A percentile compares a stretch with the other conserved stretches of the same genome.
Conservation (phyloP, 2,888 invertebrate species). For the Lithophane semibrunnea region DNA sequence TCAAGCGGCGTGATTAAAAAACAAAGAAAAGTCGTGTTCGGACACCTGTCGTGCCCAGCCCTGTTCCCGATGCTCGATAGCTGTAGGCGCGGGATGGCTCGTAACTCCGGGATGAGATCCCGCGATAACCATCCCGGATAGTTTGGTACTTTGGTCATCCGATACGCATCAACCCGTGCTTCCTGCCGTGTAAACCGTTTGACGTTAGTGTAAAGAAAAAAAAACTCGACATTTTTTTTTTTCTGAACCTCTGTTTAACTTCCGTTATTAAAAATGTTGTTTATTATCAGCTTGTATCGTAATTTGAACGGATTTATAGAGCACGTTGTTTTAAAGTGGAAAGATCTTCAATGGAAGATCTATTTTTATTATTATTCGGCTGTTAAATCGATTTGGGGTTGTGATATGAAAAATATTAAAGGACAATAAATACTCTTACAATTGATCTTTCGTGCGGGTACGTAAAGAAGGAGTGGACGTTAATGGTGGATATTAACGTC, state of each 20-base stretch:
- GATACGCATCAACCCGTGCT: constrained; percentile 79
- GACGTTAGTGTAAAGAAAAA: constrained; percentile 58
- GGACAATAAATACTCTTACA: constrained; percentile 19
- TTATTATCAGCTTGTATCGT: constrained; percentile 50
- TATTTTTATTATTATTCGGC: constrained; percentile 34
- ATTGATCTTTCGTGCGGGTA: neutral
- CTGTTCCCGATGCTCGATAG: constrained; percentile 72
- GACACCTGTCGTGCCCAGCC: constrained; percentile 59
- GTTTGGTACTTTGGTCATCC: constrained; percentile 74
- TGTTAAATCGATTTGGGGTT: constrained; percentile 21
- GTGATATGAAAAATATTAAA: constrained; percentile 29
- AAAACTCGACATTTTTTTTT: constrained; percentile 36
- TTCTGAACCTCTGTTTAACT: constrained; percentile 44
- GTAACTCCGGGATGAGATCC: constrained; percentile 75
- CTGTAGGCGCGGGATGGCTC: constrained; percentile 76
- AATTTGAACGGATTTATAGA: constrained; percentile 38
- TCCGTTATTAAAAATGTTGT: constrained; percentile 62
- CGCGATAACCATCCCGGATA: constrained; percentile 77
- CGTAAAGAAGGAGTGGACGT: too few species aligned
- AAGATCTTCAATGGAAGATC: constrained; percentile 19
- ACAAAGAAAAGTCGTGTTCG: constrained; percentile 36
- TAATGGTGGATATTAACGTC: too few species aligned
- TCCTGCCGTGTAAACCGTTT: constrained; percentile 71
- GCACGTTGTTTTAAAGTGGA: constrained; percentile 19
- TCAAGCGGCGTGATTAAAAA: constrained; percentile 52